Conservation (phyloP, 2,113 vertebrate species). For the Empidonax alnorum region DNA sequence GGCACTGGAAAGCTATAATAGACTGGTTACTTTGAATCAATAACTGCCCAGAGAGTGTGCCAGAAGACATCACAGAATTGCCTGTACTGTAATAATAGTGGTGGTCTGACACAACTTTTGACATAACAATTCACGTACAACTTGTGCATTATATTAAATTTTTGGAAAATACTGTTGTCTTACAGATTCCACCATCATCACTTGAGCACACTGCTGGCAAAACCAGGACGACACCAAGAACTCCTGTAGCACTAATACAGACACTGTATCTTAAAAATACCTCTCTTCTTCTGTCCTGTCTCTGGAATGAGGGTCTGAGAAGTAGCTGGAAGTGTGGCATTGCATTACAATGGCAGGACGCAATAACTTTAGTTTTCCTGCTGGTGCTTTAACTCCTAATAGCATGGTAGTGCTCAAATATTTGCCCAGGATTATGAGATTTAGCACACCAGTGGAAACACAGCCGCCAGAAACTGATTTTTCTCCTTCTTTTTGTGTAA, state of each 20-base stretch:
- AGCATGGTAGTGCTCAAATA: background rate
- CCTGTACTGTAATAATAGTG: background rate
- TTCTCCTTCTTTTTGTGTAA: background rate
- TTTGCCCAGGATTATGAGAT: background rate
- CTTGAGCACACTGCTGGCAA: background rate
- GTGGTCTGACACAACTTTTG: background rate
- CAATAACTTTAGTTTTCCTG: background rate
- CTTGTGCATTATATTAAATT: background rate
- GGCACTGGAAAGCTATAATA: background rate
- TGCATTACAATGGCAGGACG: background rate
- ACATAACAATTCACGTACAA: background rate
- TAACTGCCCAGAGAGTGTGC: background rate
- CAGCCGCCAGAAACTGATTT: background rate
- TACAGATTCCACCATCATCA: background rate
- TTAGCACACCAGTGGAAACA: background rate
- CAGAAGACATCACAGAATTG: background rate
- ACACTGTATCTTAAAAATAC: background rate
- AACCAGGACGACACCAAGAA: background rate
- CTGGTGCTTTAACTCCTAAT: background rate
- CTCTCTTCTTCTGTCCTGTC: background rate
- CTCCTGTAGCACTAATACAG: background rate
- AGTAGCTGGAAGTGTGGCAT: rapidly evolving
- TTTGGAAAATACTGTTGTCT: background rate
- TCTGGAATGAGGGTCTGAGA: background rate
- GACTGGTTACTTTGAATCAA: background rate